Base-by-base conservation (phyloP, 2,113 vertebrate species). In the Diadophis punctatus region DNA sequence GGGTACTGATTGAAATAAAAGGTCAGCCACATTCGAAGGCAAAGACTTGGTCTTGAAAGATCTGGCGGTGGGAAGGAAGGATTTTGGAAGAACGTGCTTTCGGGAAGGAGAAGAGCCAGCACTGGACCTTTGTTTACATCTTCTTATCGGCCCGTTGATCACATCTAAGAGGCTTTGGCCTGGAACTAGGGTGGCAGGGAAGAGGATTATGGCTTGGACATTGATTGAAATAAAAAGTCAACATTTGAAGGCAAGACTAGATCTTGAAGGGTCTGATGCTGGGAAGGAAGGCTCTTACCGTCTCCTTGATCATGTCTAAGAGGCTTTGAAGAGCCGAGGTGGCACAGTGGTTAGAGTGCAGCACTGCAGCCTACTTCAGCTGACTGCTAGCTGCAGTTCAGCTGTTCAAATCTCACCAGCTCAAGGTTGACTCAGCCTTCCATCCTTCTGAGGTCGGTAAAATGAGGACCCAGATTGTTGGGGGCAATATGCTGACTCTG, bases 81-180 rank as follows among this genome's bases (percentile, higher is more conserved):
- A 95, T 91, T 86, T 93, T 63, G 25, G n/a, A 43, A 74, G 91
- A 23, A 11, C 0, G 3, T 22, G 5, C 9, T 60, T 51, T 87
- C 5, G 53, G 86, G 91, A 87, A 63, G 91, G 58, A 39, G 49
- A 20, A 56, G 0, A 0, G 20, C 27, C 90, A 34, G 18, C 43
- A 12, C 23, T 3, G 16, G 3, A 8, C 23, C 48, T 48, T 3
- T 48, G 48, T 48, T 27, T 53, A 27, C 55, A 93, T 94, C 93
- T 91, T 91, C 86, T 94, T 94, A n/a, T 90, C 74, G 91, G 89
- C 74, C n/a, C 93, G 3, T 92, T 93, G 93, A 89, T 95, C 91
- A 23, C 92, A 7, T 90, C 93, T 52, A 93, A 92, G 91, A 96
- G 86, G 87, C 89, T 22, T 90, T 0, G 87, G 90, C 9, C 7